A percentile compares a stretch with the other conserved stretches of the same genome.
Evolutionary conservation across 2,113 vertebrate species (phyloP).

Genomic region (Poeciliopsis turrubarensis): DNA sequence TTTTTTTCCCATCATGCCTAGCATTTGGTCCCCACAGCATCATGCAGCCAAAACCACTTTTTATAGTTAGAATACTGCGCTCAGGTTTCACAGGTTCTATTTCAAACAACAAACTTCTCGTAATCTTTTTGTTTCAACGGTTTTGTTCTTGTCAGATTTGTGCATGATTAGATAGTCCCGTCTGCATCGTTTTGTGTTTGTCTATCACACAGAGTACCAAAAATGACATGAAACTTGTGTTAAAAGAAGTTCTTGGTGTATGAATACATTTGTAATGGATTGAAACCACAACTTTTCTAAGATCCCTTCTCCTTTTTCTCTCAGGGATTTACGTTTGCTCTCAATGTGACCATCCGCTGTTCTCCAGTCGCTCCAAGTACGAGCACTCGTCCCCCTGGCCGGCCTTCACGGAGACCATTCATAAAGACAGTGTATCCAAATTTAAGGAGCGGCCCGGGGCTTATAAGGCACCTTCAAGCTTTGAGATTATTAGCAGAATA

Average conservation of each 20-base stretch:
- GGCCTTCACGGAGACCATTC: slow-evolving; percentile 89
- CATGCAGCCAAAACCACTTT: no score
- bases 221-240: background rate
- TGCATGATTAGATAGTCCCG: no score
- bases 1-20: no score
- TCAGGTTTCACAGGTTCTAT: background rate
- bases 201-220: no score
- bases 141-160: no score
- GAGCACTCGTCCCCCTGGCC: slow-evolving; percentile 95
- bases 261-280: background rate
- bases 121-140: no score
- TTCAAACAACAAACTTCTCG: no score
- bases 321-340: slow-evolving; percentile 88
- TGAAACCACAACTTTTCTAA: background rate
- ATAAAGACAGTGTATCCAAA: slow-evolving; percentile 86
- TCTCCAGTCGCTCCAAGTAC: slow-evolving; percentile 89
- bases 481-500: background rate
- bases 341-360: slow-evolving; percentile 88
- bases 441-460: slow-evolving; percentile 79
- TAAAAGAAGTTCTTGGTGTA: background rate
- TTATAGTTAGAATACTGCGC: no score
- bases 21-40: no score
- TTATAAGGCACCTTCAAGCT: slow-evolving; percentile 80
- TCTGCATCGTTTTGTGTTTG: no score
- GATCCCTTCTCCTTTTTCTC: background rate